Evolutionary conservation across 2,888 invertebrate genomes (phyloP).

Genomic region (Aromia moschata): DNA sequence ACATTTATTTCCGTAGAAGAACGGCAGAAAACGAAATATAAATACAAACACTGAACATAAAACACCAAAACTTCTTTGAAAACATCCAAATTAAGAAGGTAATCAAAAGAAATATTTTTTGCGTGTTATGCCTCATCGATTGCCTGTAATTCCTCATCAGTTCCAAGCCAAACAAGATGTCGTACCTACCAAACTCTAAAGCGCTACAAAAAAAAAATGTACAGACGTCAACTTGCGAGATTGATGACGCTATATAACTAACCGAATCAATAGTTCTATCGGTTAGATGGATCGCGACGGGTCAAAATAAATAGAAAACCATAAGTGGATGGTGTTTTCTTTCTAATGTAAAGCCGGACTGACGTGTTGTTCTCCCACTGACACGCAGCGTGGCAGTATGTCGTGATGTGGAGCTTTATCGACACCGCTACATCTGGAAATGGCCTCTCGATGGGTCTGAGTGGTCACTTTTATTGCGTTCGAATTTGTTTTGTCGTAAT

Average conservation of each 20-base stretch:
- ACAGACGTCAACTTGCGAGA: too few relatives aligned
- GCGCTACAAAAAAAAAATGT: too few relatives aligned
- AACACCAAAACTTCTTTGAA: too few relatives aligned
- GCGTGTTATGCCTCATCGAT: too few relatives aligned
- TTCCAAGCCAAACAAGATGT: too few relatives aligned
- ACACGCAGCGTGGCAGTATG: neutral
- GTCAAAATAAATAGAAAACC: slow-evolving; percentile 18
- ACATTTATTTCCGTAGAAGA: too few relatives aligned
- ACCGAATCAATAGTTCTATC: slow-evolving; percentile 40
- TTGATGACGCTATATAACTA: slow-evolving; percentile 26
- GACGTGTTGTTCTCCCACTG: neutral
- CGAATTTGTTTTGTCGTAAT: neutral
- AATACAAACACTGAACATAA: too few relatives aligned
- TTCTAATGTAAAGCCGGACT: neutral
- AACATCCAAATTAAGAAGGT: too few relatives aligned
- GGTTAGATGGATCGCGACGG: slow-evolving; percentile 26
- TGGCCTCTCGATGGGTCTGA: neutral
- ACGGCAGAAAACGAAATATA: too few relatives aligned
- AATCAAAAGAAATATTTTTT: too few relatives aligned
- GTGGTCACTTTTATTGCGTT: neutral
- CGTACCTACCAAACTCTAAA: too few relatives aligned
- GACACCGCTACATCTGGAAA: neutral
- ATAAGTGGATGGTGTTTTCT: slow-evolving; percentile 6
- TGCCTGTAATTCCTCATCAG: too few relatives aligned
- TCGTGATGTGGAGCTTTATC: neutral